These are phyloP conservation scores for Noctua janthe DNA, from an alignment of 2,888 invertebrate genomes.

Conservation along the genomic window DNA sequence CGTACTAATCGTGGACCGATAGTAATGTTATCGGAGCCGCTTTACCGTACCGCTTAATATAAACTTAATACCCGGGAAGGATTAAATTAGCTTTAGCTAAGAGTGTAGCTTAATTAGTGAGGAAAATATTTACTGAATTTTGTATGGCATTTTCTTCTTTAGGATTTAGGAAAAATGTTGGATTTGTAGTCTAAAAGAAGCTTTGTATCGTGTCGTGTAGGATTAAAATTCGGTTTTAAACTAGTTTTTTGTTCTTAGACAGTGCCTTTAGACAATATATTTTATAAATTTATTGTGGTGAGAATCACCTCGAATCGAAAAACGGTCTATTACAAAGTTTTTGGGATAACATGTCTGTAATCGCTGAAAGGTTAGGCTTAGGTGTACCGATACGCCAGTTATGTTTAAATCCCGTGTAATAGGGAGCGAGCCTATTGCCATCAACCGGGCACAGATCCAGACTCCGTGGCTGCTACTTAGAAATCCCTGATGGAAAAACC, in stretches of 20 bases:
- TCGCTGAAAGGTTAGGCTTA: too few species aligned
- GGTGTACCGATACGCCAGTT: too few species aligned
- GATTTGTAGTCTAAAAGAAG: neutral
- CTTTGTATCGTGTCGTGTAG: neutral
- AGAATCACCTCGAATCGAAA: neutral
- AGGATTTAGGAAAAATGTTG: neutral
- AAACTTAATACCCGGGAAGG: slow-evolving; percentile 25
- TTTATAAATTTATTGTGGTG: neutral
- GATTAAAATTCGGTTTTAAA: neutral
- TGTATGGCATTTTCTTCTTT: neutral
- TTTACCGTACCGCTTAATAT: neutral
- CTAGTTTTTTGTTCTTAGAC: neutral
- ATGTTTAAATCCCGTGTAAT: too few species aligned
- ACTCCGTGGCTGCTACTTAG: too few species aligned
- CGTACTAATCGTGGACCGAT: slow-evolving; percentile 18
- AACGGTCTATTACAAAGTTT: neutral
- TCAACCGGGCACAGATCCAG: too few species aligned
- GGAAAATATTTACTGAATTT: slow-evolving; percentile 27
- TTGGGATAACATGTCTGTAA: neutral
- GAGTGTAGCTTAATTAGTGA: slow-evolving; percentile 27
- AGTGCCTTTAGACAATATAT: neutral
- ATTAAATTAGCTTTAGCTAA: slow-evolving; percentile 23
- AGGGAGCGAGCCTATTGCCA: too few species aligned
- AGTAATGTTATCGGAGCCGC: slow-evolving; percentile 21
- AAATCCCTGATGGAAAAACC: too few species aligned